Conservation (phyloP, 1,140 invertebrate genomes). For the Bombus impatiens region DNA sequence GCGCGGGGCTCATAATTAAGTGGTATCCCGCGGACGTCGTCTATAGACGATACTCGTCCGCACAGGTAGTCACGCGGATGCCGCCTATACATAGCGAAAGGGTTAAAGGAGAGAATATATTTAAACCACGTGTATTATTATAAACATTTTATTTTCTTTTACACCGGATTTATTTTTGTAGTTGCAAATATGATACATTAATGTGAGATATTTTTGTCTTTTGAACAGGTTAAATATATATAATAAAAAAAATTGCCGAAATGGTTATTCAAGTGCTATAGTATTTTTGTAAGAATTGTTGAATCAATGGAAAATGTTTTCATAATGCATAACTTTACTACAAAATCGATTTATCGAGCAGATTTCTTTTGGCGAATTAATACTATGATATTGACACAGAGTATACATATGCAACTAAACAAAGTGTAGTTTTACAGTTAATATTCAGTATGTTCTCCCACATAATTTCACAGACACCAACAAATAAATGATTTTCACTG, state of each 20-base stretch:
- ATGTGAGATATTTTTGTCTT: slow-evolving; percentile 16
- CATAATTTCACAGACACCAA: slow-evolving; percentile 12
- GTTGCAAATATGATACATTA: slow-evolving; percentile 38
- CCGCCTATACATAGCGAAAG: too few species aligned
- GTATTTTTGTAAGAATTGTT: not conserved
- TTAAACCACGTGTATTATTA: not conserved
- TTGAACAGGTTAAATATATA: slow-evolving; percentile 9
- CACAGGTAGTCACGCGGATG: too few species aligned
- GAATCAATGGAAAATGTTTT: slow-evolving; percentile 24
- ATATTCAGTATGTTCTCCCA: slow-evolving; percentile 14
- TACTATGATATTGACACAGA: not conserved
- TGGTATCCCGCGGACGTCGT: too few species aligned
- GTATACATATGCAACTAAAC: slow-evolving; percentile 18
- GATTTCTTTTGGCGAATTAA: not conserved
- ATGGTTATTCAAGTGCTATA: not conserved
- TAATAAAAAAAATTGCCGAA: slow-evolving; percentile 10
- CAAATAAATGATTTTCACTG: slow-evolving; percentile 28
- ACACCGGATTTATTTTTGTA: slow-evolving; percentile 19
- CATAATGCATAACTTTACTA: slow-evolving; percentile 14
- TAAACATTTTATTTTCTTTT: not conserved
- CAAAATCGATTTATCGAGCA: not conserved
- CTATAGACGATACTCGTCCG: too few species aligned
- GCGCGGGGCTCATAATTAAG: too few species aligned
- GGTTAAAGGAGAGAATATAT: too few species aligned
- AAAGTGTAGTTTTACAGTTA: slow-evolving; percentile 36